Percentiles rank a stretch among this genome's conserved stretches.
phyloP scores from a whole-genome alignment of 2,113 vertebrate species.

The Dissostichus mawsoni region DNA sequence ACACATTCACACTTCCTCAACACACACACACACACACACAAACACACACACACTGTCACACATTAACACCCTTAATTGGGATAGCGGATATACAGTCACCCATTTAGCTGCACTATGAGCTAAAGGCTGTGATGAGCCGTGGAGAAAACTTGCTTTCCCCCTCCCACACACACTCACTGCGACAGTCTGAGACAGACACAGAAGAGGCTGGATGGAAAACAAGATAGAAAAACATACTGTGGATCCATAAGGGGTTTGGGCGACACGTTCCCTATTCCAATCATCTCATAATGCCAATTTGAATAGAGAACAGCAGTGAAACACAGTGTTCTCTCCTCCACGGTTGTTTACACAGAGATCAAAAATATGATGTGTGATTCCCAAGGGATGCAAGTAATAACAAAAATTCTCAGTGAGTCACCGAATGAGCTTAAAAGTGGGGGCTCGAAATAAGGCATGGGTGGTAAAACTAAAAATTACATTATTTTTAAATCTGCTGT shows the following conservation, averaged over 20 bases:
- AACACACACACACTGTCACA: slow-evolving; percentile 53
- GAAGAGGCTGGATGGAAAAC: slow-evolving; percentile 64
- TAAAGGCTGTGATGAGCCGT: slow-evolving; percentile 68
- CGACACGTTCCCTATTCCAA: slow-evolving; percentile 19
- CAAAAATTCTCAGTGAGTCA: slow-evolving; percentile 24
- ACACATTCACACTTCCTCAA: slow-evolving; percentile 52
- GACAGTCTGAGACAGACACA: slow-evolving; percentile 71
- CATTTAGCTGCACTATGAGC: slow-evolving; percentile 73
- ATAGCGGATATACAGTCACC: slow-evolving; percentile 72
- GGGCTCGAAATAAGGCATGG: slow-evolving; percentile 22
- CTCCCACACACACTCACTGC: slow-evolving; percentile 75
- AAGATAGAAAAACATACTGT: slow-evolving; percentile 62
- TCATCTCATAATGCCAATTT: slow-evolving; percentile 22
- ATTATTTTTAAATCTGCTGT: not conserved
- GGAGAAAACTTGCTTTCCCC: slow-evolving; percentile 64
- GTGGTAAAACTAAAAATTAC: slow-evolving; percentile 1
- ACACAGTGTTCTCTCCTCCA: not conserved
- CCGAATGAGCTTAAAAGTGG: slow-evolving; percentile 5
- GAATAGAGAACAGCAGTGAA: slow-evolving; percentile 17
- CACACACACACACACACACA: slow-evolving; percentile 43
- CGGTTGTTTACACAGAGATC: slow-evolving; percentile 19
- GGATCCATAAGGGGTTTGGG: slow-evolving; percentile 33
- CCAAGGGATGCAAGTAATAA: slow-evolving; percentile 17
- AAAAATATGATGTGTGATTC: slow-evolving; percentile 9
- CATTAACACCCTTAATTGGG: slow-evolving; percentile 79